Base-by-base conservation (phyloP, 2,888 invertebrate species). In the Coelopa pilipes region DNA sequence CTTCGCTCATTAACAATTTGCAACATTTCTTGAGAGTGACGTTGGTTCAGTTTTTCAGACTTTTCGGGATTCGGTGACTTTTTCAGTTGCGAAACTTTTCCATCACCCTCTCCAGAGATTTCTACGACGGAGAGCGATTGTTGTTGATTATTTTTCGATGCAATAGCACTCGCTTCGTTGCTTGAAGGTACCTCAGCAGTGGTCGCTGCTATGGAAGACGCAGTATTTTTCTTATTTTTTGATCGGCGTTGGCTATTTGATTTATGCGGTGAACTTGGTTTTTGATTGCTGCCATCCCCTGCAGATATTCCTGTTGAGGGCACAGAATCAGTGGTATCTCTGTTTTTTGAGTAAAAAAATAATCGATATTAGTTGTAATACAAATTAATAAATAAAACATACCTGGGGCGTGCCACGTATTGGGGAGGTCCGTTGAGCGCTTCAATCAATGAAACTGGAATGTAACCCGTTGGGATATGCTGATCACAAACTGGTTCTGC, bases 391-490 rank as follows among this genome's bases (percentile, higher is more conserved):
- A 55, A 19, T 5, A 17, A 53, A 15, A 12, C 72, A 73, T 76
- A 82, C 82, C 82, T 82, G 34, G 80, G 75, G 5, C 85, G 80
- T 15, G 80, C 80, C 70, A 84, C 82, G 75, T 82, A 85, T 67
- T 86, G 86, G 15, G 87, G 93, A 10, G 97, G 97, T 0, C 98
- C 98, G 89, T 98, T 98, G 71, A 98, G 89, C 4, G 98, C 98
- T 89, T 98, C 98, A 79, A 98, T 94, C 70, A 98, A 90, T 0
- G 98, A 95, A 70, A 98, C 95, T 46, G 96, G 93, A 89, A 97
- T 96, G 88, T 97, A 98, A 0, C 98, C 98, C 0, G 94, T 91
- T 13, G 97, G 98, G 82, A 97, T 94, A 85, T 95, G 83, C 63
- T 81, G 81, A 76, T 88, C 87, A 70, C 85, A 81, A 2, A 85